A percentile compares a stretch with the other conserved stretches of the same genome.
Conservation (phyloP, 2,113 vertebrate species). For the Hydropotes inermis region DNA sequence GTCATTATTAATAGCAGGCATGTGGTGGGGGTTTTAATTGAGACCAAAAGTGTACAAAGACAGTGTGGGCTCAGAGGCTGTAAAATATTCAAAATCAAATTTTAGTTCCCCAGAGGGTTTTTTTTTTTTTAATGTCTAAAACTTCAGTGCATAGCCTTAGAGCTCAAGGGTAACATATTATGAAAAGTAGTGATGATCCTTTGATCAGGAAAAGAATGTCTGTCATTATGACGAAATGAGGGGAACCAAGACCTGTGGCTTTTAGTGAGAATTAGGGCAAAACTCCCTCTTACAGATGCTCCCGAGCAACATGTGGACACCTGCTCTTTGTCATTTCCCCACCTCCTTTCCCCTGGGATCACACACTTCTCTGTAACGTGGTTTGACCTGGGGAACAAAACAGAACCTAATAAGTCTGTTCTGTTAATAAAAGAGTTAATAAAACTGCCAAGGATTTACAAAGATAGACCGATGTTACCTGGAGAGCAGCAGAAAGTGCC, state of each 20-base stretch:
- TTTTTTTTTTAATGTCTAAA: not conserved
- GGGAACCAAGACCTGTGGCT: not conserved
- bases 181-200: not conserved
- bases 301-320: not conserved
- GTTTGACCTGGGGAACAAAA: conserved; percentile 38
- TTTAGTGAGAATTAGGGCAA: conserved; percentile 24
- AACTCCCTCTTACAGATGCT: not conserved
- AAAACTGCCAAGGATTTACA: not conserved
- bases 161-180: conserved; percentile 9
- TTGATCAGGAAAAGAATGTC: not conserved
- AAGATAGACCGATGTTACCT: not conserved
- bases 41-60: conserved; percentile 69
- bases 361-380: not conserved
- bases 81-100: not conserved
- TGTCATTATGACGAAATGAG: not conserved
- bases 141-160: not conserved
- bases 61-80: not conserved
- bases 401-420: conserved; percentile 40
- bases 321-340: not conserved
- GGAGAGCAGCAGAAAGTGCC: not conserved
- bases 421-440: conserved; percentile 39
- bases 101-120: not conserved
- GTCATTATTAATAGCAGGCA: conserved; percentile 77
- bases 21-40: conserved; percentile 72
- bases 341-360: not conserved